A percentile compares a stretch with the other conserved stretches of the same genome.
These are phyloP conservation scores for Parnassius glacialis DNA, from an alignment of 2,888 invertebrate species.

Conservation along the genomic window DNA sequence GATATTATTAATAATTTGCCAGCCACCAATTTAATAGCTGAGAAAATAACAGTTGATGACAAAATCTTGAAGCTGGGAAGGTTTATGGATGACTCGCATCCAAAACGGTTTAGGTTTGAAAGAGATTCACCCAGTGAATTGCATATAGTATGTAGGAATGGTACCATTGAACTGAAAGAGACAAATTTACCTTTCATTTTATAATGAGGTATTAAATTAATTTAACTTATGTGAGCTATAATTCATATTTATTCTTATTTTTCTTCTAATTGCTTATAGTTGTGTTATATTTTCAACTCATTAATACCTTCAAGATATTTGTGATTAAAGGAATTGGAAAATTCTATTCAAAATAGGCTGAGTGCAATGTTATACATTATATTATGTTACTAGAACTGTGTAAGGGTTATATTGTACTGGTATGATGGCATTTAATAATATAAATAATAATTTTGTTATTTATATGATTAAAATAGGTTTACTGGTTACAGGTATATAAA, in stretches of 20 bases:
- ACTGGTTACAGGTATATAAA: too few species aligned
- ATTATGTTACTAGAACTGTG: background rate
- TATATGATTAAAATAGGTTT: too few species aligned
- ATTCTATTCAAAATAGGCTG: background rate
- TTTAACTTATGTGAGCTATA: too few species aligned
- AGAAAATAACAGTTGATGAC: conserved; percentile 71
- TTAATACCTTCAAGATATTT: too few species aligned
- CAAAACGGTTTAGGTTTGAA: conserved; percentile 70
- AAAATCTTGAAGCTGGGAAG: conserved; percentile 69
- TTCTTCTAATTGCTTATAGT: too few species aligned
- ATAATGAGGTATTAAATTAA: conserved; percentile 33
- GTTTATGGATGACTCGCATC: conserved; percentile 73
- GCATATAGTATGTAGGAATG: conserved; percentile 77
- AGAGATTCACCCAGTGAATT: conserved; percentile 68
- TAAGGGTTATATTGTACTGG: background rate
- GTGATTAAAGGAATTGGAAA: too few species aligned
- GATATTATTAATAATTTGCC: conserved; percentile 68
- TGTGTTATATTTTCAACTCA: too few species aligned
- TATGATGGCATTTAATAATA: background rate
- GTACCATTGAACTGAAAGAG: conserved; percentile 71
- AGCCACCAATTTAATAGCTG: conserved; percentile 73
- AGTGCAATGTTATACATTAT: background rate
- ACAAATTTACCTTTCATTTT: conserved; percentile 63
- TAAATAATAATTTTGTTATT: too few species aligned
- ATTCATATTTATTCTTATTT: too few species aligned